Evolutionary conservation across 2,113 vertebrate genomes (phyloP).

Genomic region (Malurus alboscapulatus): DNA sequence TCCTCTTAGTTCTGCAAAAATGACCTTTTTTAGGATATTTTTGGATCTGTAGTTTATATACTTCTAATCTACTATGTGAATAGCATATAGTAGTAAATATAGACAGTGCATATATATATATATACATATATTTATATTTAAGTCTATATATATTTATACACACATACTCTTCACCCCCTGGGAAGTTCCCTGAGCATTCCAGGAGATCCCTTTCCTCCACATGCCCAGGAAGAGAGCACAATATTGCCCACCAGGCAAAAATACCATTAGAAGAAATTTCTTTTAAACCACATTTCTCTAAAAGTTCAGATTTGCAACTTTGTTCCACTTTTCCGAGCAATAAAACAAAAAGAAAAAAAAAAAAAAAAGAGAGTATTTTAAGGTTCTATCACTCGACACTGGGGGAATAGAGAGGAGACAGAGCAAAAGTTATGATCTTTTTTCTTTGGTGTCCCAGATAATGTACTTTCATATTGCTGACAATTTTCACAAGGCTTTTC

Average conservation of each 20-base stretch:
- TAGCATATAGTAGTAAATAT: no score
- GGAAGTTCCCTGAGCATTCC: not conserved
- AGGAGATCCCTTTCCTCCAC: not conserved
- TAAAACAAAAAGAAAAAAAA: not conserved
- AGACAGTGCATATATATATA: accelerated
- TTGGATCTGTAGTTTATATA: not conserved
- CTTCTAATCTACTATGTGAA: not conserved
- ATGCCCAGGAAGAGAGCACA: not conserved
- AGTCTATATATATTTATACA: no score
- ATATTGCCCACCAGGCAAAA: not conserved
- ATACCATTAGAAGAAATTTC: not conserved
- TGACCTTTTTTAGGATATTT: not conserved
- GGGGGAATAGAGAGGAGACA: slow-evolving; percentile 27
- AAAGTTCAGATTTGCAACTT: not conserved
- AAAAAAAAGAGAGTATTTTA: not conserved
- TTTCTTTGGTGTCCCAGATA: slow-evolving; percentile 42
- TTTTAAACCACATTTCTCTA: not conserved
- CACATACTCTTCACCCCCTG: not conserved
- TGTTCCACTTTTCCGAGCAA: not conserved
- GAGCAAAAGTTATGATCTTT: slow-evolving; percentile 16
- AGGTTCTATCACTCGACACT: not conserved
- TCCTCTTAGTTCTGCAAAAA: not conserved
- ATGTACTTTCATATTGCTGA: slow-evolving; percentile 33
- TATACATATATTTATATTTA: no score
- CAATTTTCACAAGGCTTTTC: not conserved